phyloP scores from a whole-genome alignment of 2,888 invertebrate genomes.

The Calameuta idolon region DNA sequence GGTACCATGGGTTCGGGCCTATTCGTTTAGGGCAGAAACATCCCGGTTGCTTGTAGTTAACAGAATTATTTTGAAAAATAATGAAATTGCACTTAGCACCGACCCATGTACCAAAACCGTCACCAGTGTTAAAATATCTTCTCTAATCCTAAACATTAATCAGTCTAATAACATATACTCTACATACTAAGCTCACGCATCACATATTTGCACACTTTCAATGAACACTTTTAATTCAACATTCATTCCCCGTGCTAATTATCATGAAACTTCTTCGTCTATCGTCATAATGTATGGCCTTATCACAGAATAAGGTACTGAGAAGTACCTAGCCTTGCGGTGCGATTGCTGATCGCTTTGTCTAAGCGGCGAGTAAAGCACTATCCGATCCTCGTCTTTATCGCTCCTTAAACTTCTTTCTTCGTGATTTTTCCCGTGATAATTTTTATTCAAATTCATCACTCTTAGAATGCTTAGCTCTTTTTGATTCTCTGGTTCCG shows the following conservation, averaged over 20 bases:
- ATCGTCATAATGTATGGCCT: slow-evolving; percentile 11
- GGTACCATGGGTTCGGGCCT: neutral
- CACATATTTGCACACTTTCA: neutral
- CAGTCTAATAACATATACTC: slow-evolving; percentile 10
- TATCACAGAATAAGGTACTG: slow-evolving; percentile 16
- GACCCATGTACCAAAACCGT: slow-evolving; percentile 25
- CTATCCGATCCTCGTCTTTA: slow-evolving; percentile 4
- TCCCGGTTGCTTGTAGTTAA: neutral
- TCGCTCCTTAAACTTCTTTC: neutral
- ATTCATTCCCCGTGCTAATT: neutral
- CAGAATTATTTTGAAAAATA: neutral
- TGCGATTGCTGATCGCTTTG: neutral
- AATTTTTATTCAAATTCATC: slow-evolving; percentile 2
- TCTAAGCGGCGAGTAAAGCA: slow-evolving; percentile 15
- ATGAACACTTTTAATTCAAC: neutral
- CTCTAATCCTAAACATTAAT: slow-evolving; percentile 9
- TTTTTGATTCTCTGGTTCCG: neutral
- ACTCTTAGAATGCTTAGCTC: neutral
- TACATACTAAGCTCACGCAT: neutral
- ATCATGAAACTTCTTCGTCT: neutral
- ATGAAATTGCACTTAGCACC: slow-evolving; percentile 21
- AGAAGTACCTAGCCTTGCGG: slow-evolving; percentile 10
- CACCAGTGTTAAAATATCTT: slow-evolving; percentile 12
- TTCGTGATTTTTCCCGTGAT: neutral
- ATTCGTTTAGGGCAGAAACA: neutral